Evolutionary conservation across 92 coral and sea anemone genomes (phyloP).

Genomic region (Umimayanthus chanpuru): DNA sequence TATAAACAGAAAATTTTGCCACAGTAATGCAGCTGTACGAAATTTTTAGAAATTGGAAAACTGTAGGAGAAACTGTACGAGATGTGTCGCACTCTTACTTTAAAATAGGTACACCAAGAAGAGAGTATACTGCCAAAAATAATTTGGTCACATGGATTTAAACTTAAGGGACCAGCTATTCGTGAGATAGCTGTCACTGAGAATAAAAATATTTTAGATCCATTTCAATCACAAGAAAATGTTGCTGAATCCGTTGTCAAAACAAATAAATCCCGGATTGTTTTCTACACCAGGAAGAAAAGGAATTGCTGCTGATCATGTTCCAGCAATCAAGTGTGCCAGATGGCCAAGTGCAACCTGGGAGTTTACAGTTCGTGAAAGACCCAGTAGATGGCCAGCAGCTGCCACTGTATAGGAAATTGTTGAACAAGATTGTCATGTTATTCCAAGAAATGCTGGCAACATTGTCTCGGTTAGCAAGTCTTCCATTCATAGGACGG

Average conservation of each 20-base stretch:
- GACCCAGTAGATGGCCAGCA: too few species aligned
- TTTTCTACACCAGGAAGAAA: constrained; percentile 13
- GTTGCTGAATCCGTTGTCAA: background rate
- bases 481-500: too few species aligned
- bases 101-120: background rate
- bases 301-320: background rate
- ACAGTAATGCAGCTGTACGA: background rate
- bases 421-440: too few species aligned
- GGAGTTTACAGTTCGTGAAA: background rate
- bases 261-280: background rate
- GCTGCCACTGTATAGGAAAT: too few species aligned
- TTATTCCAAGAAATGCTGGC: too few species aligned
- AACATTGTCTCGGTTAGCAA: too few species aligned
- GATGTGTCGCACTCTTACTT: background rate
- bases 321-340: constrained; percentile 1
- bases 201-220: background rate
- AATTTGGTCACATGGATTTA: background rate
- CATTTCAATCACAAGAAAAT: background rate
- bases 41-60: background rate
- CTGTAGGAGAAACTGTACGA: too few species aligned
- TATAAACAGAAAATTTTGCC: background rate
- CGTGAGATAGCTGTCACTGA: background rate
- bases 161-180: background rate
- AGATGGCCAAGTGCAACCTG: constrained; percentile 16
- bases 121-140: background rate